Evolutionary conservation across 2,888 invertebrate species (phyloP).

Genomic region (Ecdyonurus torrentis): DNA sequence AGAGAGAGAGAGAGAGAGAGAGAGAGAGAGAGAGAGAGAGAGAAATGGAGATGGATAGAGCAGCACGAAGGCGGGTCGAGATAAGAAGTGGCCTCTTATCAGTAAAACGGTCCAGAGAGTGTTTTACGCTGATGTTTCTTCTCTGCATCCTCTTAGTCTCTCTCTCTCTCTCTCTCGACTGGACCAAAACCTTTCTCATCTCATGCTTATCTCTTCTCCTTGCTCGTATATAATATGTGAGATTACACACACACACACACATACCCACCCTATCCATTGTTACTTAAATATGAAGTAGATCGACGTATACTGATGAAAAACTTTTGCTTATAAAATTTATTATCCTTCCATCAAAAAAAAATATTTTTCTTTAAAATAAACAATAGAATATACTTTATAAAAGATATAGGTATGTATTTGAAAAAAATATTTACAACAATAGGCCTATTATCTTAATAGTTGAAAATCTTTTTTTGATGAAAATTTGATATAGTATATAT

Average conservation of each 20-base stretch:
- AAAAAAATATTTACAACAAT: background rate
- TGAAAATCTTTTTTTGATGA: background rate
- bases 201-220: too few species aligned
- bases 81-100: background rate
- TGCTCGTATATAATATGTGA: too few species aligned
- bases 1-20: background rate
- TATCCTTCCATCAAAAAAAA: background rate
- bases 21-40: background rate
- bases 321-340: background rate
- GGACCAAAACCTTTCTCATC: background rate
- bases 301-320: background rate
- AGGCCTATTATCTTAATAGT: conserved; percentile 1
- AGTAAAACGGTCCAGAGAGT: background rate
- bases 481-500: background rate
- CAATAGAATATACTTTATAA: too few species aligned
- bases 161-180: background rate
- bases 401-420: background rate
- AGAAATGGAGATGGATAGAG: background rate
- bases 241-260: too few species aligned
- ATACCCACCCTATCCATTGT: too few species aligned
- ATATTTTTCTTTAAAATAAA: background rate
- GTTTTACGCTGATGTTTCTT: background rate
- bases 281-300: background rate
- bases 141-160: background rate
- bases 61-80: background rate